Base-by-base conservation (phyloP, 1,140 invertebrate species). In the Pygmarrhopalites habei region DNA sequence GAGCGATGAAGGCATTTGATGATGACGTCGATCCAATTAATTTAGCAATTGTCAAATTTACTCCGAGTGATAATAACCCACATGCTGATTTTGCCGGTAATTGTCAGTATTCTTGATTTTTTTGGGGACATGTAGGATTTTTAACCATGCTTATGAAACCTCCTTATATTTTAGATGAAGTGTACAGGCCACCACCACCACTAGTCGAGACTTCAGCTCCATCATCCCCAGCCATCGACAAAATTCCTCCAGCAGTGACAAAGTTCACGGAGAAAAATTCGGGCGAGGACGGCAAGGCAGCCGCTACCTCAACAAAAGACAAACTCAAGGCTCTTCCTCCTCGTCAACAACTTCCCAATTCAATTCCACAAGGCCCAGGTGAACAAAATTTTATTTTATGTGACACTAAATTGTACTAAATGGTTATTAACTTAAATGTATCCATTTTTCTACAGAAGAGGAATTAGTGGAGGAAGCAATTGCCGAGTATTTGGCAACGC, bases 41-140 rank as follows among this genome's bases (percentile, higher is more conserved):
- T 52, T 75, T 89, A 65, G 89, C 89, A 21, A 85, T 86, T 67
- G 84, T 93, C 1, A 85, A 84, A 62, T 91, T 89, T 68, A 85
- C 82, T 1, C 87, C 88, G 3, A 88, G 86, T 58, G 80, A 81
- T 39, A 77, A 79, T 2, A 75, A 86, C 67, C 80, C 81, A 1
- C 80, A 84, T 65, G 80, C 82, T 3, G 81, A 86, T 66, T 88
- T 84, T 72, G 85, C 86, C 2, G n/a, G n/a, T n/a, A n/a, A n/a
- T n/a, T n/a, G n/a, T n/a, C n/a, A n/a, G n/a, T n/a, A n/a, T n/a
- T n/a, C n/a, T n/a, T n/a, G n/a, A n/a, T n/a, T n/a, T n/a, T n/a
- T n/a, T n/a, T n/a, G n/a, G n/a, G n/a, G n/a, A n/a, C n/a, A n/a
- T n/a, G n/a, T n/a, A n/a, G n/a, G n/a, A n/a, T n/a, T n/a, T n/a